phyloP scores from a whole-genome alignment of 2,797 vertebrate species.

The Enteromius radiatus region DNA sequence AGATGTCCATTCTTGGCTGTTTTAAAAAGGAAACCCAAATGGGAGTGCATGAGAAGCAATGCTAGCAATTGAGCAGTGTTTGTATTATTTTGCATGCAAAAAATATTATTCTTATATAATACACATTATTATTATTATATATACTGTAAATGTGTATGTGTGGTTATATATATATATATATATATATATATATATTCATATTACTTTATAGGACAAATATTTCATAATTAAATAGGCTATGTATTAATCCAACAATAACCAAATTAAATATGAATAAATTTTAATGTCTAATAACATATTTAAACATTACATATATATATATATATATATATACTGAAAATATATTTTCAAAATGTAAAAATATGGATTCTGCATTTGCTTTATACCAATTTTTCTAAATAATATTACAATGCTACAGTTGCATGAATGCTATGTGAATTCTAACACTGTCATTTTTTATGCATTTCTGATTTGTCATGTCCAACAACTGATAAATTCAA shows the following conservation, averaged over 20 bases:
- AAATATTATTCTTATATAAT: no score
- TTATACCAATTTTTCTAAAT: background rate
- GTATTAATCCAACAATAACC: background rate
- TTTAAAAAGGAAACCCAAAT: background rate
- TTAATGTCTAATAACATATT: background rate
- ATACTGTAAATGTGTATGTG: no score
- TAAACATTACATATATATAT: background rate
- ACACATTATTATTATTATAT: no score
- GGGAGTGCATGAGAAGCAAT: background rate
- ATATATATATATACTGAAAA: background rate
- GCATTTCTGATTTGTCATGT: constrained; percentile 24
- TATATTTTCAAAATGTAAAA: background rate
- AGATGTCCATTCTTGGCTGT: background rate
- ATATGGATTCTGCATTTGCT: background rate
- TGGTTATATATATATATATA: no score
- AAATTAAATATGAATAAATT: background rate
- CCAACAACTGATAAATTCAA: constrained; percentile 2
- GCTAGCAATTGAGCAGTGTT: background rate
- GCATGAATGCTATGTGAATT: background rate
- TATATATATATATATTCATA: no score
- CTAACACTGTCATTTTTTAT: background rate
- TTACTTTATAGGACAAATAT: no score
- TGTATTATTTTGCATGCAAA: no score
- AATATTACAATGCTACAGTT: background rate
- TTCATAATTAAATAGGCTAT: no score